A percentile compares a stretch with the other conserved stretches of the same genome.
Evolutionary conservation across 2,113 vertebrate genomes (phyloP).

Genomic region (Pycnonotus jocosus): DNA sequence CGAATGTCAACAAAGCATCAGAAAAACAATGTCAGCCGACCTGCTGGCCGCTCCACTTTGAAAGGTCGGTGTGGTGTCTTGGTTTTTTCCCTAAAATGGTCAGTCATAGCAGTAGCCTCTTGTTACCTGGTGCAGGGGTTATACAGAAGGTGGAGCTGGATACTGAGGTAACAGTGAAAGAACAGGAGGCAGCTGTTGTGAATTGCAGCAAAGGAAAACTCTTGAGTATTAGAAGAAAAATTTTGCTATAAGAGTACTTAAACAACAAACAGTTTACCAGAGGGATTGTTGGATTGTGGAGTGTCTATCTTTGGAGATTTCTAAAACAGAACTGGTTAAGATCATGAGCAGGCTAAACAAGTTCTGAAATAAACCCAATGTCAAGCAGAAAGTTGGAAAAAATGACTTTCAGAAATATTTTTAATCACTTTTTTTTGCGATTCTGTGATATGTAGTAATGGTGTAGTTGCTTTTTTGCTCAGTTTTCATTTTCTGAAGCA

Average conservation of each 20-base stretch:
- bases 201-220: background rate
- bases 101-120: background rate
- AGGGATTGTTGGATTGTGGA: background rate
- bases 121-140: background rate
- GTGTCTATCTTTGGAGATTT: background rate
- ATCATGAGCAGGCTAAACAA: background rate
- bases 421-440: rapidly evolving
- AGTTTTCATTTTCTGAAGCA: background rate
- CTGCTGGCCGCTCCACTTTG: conserved; percentile 67
- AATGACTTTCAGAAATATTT: background rate
- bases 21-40: conserved; percentile 73
- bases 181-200: rapidly evolving
- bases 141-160: background rate
- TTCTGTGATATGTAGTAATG: background rate
- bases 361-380: background rate
- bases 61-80: conserved; percentile 72
- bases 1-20: conserved; percentile 91
- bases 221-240: background rate
- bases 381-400: background rate
- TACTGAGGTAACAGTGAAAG: background rate
- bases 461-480: background rate
- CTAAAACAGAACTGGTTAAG: background rate
- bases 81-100: background rate
- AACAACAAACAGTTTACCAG: background rate
- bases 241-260: background rate